Base-by-base conservation (phyloP, 2,888 invertebrate genomes). In the Drosophila borealis region DNA sequence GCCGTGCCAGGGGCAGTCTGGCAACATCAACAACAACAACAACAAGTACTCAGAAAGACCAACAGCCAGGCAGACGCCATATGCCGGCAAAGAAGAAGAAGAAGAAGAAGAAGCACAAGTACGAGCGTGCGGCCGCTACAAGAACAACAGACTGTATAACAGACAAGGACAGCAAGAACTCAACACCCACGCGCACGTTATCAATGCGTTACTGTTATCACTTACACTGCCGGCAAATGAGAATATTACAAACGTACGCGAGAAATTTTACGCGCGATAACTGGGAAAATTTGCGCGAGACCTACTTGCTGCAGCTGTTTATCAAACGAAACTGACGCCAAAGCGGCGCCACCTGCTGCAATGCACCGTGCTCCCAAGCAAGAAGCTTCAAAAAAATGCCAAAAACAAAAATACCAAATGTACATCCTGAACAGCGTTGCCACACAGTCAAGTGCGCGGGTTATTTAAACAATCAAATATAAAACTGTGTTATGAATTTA, bases 11-110 rank as follows among this genome's bases (percentile, higher is more conserved):
- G 49, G 57, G 73, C 64, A 14, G 19, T 11, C 13, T 11, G 21
- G 5, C 50, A 46, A 39, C 50, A 62, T 37, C 41, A 57, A 64
- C 42, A 63, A 56, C 51, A 49, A 45, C 11, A 57, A 36, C 45
- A 21, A 17, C 44, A 59, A 45, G n/a, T n/a, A n/a, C n/a, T n/a
- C n/a, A n/a, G 44, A 64, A 57, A 39, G 67, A 62, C 33, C 25
- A 55, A 46, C 50, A 45, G 51, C 42, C 53, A 55, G 49, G 37
- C 71, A 68, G 80, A 74, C 65, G 72, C 83, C 83, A 88, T 83
- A 83, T 83, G 83, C 83, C 89, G 87, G 87, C 71, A 75, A 57
- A 25, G 56, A 62, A 50, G 69, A 61, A 53, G 70, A n/a, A n/a
- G n/a, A 57, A 25, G 56, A 64, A 50, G 69, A 62, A 37, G 63